These are phyloP conservation scores for Lordiphosa fenestrarum DNA, from an alignment of 2,888 invertebrate genomes.

Conservation along the genomic window DNA sequence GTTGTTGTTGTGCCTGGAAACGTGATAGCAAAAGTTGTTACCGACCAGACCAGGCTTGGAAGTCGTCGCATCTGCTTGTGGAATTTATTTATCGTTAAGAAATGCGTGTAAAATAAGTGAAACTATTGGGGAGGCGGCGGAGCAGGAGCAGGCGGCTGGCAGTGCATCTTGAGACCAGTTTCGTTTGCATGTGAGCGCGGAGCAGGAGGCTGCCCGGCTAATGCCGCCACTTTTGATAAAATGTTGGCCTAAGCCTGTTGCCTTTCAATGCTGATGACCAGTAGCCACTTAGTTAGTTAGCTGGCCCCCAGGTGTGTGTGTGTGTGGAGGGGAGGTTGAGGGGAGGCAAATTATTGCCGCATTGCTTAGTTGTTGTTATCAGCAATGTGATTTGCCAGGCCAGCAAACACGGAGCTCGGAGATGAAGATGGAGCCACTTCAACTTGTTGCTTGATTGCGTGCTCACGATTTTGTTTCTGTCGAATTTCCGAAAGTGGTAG, in stretches of 20 bases:
- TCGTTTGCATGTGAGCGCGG: too few relatives aligned
- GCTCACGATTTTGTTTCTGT: slow-evolving; percentile 50
- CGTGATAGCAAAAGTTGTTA: slow-evolving; percentile 70
- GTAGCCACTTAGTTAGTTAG: slow-evolving; percentile 62
- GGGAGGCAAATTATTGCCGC: slow-evolving; percentile 60
- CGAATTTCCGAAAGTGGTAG: slow-evolving; percentile 76
- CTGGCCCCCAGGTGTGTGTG: slow-evolving; percentile 16
- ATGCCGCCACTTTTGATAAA: slow-evolving; percentile 74
- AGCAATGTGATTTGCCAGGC: slow-evolving; percentile 66
- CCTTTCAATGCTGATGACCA: slow-evolving; percentile 72
- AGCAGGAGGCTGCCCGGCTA: slow-evolving; percentile 35
- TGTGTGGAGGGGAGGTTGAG: slow-evolving; percentile 4
- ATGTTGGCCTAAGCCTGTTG: slow-evolving; percentile 60
- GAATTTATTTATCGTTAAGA: slow-evolving; percentile 72
- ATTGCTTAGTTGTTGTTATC: slow-evolving; percentile 61
- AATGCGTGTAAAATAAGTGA: slow-evolving; percentile 72
- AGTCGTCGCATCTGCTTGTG: slow-evolving; percentile 63
- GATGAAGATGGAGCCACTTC: slow-evolving; percentile 27
- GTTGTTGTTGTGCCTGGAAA: slow-evolving; percentile 56
- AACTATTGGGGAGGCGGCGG: slow-evolving; percentile 57
- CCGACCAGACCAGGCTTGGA: slow-evolving; percentile 40
- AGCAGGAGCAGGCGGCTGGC: not conserved
- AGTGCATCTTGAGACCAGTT: slow-evolving; percentile 1
- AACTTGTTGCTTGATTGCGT: slow-evolving; percentile 46
- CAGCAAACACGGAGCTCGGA: slow-evolving; percentile 12